A percentile compares a stretch with the other conserved stretches of the same genome.
Conservation (phyloP, 2,113 vertebrate genomes). For the Thamnophis sirtalis region DNA sequence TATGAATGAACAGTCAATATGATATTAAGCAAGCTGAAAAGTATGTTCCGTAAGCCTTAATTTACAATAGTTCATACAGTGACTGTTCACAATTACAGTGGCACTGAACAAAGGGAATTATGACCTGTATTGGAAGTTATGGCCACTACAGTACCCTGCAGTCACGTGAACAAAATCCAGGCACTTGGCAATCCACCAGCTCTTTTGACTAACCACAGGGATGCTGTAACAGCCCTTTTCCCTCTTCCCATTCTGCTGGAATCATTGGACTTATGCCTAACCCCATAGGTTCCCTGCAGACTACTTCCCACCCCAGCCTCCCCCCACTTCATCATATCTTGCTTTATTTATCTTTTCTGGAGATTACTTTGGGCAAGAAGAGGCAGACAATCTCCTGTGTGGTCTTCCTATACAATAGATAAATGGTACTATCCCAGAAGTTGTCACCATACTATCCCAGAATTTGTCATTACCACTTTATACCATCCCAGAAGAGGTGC, state of each 20-base stretch:
- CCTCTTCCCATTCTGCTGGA: neutral
- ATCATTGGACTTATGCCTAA: neutral
- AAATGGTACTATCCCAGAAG: neutral
- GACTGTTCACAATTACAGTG: neutral
- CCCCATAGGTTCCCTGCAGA: neutral
- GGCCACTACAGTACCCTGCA: neutral
- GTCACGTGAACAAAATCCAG: neutral
- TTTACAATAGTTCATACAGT: neutral
- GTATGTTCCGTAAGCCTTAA: neutral
- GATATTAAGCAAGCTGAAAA: neutral
- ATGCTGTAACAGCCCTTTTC: neutral
- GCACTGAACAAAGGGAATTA: neutral
- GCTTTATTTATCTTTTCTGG: neutral
- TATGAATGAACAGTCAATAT: neutral
- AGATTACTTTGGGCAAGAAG: neutral
- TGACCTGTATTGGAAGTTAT: neutral
- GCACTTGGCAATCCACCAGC: neutral
- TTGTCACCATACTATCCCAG: no score
- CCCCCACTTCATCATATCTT: neutral
- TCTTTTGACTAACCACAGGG: neutral
- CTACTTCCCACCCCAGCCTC: neutral
- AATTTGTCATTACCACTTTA: neutral
- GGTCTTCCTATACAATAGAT: neutral
- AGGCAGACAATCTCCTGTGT: neutral
- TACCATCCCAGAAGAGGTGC: neutral